Conservation (phyloP, 2,797 vertebrate genomes). For the Danionella dracula region DNA sequence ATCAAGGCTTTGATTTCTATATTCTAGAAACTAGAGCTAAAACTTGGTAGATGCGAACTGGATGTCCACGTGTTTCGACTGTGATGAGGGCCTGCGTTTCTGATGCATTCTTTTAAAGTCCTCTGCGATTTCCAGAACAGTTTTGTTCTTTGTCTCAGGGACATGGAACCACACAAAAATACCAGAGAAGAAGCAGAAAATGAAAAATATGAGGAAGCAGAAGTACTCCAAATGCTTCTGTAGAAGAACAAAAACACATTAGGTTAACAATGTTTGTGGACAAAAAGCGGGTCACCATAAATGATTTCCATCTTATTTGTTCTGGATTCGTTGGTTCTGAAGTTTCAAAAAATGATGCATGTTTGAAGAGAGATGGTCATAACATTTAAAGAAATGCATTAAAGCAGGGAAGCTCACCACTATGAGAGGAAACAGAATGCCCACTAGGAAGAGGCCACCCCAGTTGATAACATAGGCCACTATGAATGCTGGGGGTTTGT, state of each 20-base stretch:
- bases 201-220: constrained; percentile 69
- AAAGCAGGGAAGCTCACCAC: constrained; percentile 63
- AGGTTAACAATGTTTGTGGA: not conserved
- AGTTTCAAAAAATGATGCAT: not conserved
- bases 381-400: not conserved
- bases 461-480: constrained; percentile 64
- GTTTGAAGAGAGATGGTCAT: too few relatives aligned
- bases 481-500: constrained; percentile 66
- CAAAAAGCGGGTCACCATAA: too few relatives aligned
- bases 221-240: constrained; percentile 72
- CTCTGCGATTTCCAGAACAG: constrained; percentile 56
- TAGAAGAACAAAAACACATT: constrained; percentile 13
- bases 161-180: constrained; percentile 55
- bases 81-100: constrained; percentile 23
- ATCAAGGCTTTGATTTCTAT: not conserved
- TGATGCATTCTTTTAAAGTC: constrained; percentile 63
- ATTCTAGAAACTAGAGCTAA: constrained; percentile 35
- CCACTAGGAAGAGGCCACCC: constrained; percentile 68
- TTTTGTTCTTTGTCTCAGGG: constrained; percentile 62
- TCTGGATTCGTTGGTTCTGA: too few relatives aligned
- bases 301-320: too few relatives aligned
- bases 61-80: not conserved
- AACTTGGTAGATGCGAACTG: constrained; percentile 44
- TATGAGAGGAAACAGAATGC: constrained; percentile 74
- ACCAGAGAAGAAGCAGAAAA: constrained; percentile 45